Conservation (phyloP, 1,140 invertebrate genomes). For the Melitaea cinxia region DNA sequence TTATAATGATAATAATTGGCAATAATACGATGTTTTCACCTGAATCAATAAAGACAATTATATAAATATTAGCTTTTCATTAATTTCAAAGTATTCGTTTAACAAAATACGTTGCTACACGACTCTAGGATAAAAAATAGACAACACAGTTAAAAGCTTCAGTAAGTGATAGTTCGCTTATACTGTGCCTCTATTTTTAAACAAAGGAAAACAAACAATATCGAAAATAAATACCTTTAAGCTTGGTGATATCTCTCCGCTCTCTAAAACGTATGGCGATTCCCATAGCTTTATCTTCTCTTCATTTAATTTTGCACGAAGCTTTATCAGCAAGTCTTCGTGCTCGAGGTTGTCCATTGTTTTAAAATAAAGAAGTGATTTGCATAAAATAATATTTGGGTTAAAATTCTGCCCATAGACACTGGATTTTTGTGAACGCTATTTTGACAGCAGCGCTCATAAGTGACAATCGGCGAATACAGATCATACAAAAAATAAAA, state of each 20-base stretch:
- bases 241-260: constrained; percentile 49
- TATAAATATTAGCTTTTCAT: too few relatives aligned
- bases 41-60: too few relatives aligned
- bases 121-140: too few relatives aligned
- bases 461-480: too few relatives aligned
- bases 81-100: too few relatives aligned
- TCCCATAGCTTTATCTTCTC: constrained; percentile 88
- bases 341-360: constrained; percentile 77
- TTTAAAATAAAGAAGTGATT: constrained; percentile 38
- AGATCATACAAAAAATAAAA: too few relatives aligned
- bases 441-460: neutral
- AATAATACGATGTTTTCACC: too few relatives aligned
- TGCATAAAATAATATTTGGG: constrained; percentile 31
- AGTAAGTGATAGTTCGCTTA: too few relatives aligned
- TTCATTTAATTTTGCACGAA: constrained; percentile 84
- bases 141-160: too few relatives aligned
- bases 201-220: constrained; percentile 31
- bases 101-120: too few relatives aligned
- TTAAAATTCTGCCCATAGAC: constrained; percentile 6
- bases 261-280: constrained; percentile 84
- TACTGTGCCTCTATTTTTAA: neutral
- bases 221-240: constrained; percentile 70
- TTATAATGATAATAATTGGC: too few relatives aligned
- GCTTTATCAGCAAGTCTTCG: constrained; percentile 84
- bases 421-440: neutral